Percentiles rank a stretch among this genome's conserved stretches.
Evolutionary conservation across 1,140 invertebrate genomes (phyloP).

Genomic region (Vanessa tameamea): DNA sequence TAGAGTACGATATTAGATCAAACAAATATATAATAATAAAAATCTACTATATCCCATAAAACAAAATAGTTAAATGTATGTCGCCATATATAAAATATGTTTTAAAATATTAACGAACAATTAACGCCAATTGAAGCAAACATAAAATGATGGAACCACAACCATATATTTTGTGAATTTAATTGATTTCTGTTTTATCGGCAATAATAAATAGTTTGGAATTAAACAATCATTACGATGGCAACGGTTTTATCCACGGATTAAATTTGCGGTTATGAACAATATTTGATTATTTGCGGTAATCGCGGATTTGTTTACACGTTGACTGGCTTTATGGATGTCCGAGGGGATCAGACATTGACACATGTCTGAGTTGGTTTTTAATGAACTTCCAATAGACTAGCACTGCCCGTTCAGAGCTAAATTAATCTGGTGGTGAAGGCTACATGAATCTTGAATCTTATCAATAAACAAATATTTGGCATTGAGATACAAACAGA

Average conservation of each 20-base stretch:
- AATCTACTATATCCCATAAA: neutral
- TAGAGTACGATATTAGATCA: too few species aligned
- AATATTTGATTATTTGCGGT: slow-evolving; percentile 28
- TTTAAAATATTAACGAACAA: neutral
- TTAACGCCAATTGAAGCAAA: neutral
- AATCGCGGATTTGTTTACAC: slow-evolving; percentile 3
- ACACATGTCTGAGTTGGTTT: too few species aligned
- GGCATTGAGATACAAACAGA: too few species aligned
- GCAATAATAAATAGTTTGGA: slow-evolving; percentile 23
- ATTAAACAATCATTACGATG: slow-evolving; percentile 27
- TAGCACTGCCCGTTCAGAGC: too few species aligned
- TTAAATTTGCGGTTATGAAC: slow-evolving; percentile 28
- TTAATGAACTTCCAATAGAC: too few species aligned
- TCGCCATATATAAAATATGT: neutral
- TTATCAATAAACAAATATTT: too few species aligned
- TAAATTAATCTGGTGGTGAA: too few species aligned
- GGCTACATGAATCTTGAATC: too few species aligned
- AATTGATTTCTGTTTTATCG: slow-evolving; percentile 23
- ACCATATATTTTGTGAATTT: slow-evolving; percentile 1
- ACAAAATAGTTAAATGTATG: neutral
- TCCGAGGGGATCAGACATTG: neutral
- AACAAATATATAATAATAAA: neutral
- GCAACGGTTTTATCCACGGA: slow-evolving; percentile 20
- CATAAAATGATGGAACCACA: neutral
- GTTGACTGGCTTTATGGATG: neutral